phyloP scores from a whole-genome alignment of 2,113 vertebrate genomes.

The Eudyptes chrysolophus region DNA sequence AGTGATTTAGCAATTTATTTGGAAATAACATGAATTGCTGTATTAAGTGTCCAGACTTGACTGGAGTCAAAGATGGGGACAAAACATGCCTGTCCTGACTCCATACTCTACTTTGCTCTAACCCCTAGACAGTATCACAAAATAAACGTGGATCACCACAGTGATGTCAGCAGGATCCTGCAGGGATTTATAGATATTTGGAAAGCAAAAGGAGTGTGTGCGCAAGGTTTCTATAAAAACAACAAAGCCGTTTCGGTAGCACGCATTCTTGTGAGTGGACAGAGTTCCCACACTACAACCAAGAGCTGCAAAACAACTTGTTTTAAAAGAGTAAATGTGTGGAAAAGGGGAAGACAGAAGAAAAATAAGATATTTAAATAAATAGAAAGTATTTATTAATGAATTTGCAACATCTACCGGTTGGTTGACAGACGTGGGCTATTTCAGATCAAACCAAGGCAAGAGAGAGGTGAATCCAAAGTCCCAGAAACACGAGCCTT shows the following conservation, averaged over 20 bases:
- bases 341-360: background rate
- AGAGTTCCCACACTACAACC: background rate
- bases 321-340: background rate
- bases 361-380: background rate
- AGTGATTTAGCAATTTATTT: background rate
- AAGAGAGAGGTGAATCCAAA: background rate
- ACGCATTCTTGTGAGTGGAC: background rate
- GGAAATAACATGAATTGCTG: background rate
- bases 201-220: background rate
- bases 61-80: background rate
- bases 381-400: background rate
- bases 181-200: background rate
- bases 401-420: background rate
- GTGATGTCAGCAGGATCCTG: background rate
- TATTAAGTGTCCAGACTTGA: background rate
- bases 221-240: background rate
- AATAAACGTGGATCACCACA: background rate
- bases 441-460: background rate
- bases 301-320: background rate
- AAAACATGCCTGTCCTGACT: background rate
- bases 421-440: background rate
- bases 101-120: background rate
- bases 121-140: background rate
- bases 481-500: rapidly evolving
- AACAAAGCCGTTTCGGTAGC: background rate